Evolutionary conservation across 2,797 vertebrate genomes (phyloP).

Genomic region (Rhinophrynus dorsalis): DNA sequence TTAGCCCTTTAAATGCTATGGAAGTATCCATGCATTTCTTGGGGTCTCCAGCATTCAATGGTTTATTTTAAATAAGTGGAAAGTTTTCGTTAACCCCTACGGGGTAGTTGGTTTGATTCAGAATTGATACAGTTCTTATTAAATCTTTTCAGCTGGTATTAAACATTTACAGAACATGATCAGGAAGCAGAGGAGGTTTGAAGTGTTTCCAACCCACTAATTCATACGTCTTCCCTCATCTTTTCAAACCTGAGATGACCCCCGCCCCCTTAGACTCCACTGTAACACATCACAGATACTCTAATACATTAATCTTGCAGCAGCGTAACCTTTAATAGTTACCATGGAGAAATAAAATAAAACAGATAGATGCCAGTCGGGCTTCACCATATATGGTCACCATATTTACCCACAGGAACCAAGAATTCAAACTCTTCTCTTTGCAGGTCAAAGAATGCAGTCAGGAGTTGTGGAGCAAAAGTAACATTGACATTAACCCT

Average conservation of each 20-base stretch:
- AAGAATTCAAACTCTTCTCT: background rate
- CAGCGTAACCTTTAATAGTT: constrained; percentile 35
- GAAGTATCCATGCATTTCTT: no score
- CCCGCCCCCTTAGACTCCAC: constrained; percentile 17
- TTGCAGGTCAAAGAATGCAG: background rate
- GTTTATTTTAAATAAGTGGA: no score
- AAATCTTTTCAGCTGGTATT: background rate
- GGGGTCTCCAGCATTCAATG: no score
- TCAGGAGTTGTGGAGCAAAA: no score
- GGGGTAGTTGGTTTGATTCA: no score
- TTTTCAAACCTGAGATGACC: background rate
- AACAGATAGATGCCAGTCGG: constrained; percentile 20
- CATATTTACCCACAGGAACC: background rate
- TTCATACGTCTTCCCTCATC: background rate
- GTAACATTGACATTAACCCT: no score
- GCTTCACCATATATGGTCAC: constrained; percentile 19
- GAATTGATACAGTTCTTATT: no score
- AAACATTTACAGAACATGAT: background rate
- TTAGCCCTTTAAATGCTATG: no score
- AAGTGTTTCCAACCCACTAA: background rate
- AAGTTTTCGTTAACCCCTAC: no score
- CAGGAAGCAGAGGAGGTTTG: background rate
- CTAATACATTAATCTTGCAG: constrained; percentile 28
- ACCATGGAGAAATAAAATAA: constrained; percentile 35
- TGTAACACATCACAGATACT: constrained; percentile 16